These are phyloP conservation scores for Caenorhabditis sulstoni DNA, from an alignment of 2,888 invertebrate genomes.

Conservation along the genomic window DNA sequence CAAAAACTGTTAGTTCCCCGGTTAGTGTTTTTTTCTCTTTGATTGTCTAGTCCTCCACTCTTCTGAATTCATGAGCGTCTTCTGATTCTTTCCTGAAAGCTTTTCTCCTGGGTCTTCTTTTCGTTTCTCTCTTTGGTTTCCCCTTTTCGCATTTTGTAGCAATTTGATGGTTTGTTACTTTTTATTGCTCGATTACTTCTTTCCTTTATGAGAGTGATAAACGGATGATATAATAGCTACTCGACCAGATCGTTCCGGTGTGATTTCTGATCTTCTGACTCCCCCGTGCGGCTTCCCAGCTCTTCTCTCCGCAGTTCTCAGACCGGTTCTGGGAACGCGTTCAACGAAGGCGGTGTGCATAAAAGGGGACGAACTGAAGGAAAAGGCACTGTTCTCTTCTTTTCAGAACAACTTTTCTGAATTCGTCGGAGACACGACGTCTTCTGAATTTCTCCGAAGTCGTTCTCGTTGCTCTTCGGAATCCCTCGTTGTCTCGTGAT, in stretches of 20 bases:
- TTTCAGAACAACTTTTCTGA: too few relatives aligned
- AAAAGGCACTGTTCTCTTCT: neutral
- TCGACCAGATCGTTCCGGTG: too few relatives aligned
- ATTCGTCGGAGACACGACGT: too few relatives aligned
- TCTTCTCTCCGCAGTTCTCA: slow-evolving; percentile 30
- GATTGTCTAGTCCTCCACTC: slow-evolving; percentile 19
- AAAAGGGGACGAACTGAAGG: neutral
- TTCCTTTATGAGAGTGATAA: slow-evolving; percentile 21
- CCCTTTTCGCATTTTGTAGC: slow-evolving; percentile 36
- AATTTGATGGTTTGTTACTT: slow-evolving; percentile 31
- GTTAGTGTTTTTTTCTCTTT: slow-evolving; percentile 15
- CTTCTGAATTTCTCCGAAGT: neutral
- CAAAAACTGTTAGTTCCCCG: slow-evolving; percentile 17
- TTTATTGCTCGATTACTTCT: slow-evolving; percentile 29
- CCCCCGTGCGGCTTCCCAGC: slow-evolving; percentile 31
- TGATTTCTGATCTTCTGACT: slow-evolving; percentile 33
- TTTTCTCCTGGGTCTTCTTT: slow-evolving; percentile 10
- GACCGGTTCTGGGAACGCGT: slow-evolving; percentile 18
- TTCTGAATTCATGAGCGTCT: slow-evolving; percentile 16
- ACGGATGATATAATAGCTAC: slow-evolving; percentile 25
- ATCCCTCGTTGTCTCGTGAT: neutral
- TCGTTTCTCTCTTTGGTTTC: slow-evolving; percentile 10
- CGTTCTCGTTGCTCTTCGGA: slow-evolving; percentile 3
- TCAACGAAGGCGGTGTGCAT: neutral
- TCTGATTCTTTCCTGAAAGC: slow-evolving; percentile 32